Evolutionary conservation across 1,140 invertebrate genomes (phyloP).

Genomic region (Tenebrio molitor): DNA sequence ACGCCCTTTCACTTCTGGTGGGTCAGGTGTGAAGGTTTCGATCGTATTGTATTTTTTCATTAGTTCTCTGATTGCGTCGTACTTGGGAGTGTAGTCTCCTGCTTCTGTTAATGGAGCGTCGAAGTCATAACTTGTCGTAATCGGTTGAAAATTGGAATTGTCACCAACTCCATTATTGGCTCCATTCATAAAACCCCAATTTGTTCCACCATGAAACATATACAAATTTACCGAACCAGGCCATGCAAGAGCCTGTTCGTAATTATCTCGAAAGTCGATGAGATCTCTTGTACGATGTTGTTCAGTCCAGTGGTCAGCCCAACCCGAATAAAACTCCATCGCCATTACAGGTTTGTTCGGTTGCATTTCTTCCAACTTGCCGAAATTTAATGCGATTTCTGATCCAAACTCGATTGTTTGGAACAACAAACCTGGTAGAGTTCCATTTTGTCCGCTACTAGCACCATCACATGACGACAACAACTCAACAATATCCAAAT

Average conservation of each 20-base stretch:
- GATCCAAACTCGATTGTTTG: conserved; percentile 52
- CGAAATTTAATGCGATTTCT: too few species aligned
- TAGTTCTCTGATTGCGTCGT: conserved; percentile 63
- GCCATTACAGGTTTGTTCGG: conserved; percentile 52
- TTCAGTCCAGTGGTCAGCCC: conserved; percentile 50
- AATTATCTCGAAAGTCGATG: conserved; percentile 40
- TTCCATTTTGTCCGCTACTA: conserved; percentile 42
- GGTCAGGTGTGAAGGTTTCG: conserved; percentile 64
- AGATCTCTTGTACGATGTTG: conserved; percentile 48
- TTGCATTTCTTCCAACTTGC: conserved; percentile 52
- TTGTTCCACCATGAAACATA: conserved; percentile 81
- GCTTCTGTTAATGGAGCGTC: conserved; percentile 70
- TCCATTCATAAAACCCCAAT: conserved; percentile 78
- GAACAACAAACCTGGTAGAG: conserved; percentile 46
- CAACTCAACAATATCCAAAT: conserved; percentile 67
- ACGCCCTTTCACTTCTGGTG: conserved; percentile 60
- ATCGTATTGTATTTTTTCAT: conserved; percentile 64
- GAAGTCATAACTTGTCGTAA: conserved; percentile 74
- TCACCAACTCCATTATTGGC: conserved; percentile 64
- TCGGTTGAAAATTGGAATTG: conserved; percentile 64
- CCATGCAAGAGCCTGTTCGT: conserved; percentile 56
- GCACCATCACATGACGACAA: conserved; percentile 70
- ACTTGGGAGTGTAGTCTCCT: conserved; percentile 68
- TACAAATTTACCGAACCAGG: conserved; percentile 75
- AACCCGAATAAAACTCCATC: conserved; percentile 60